These are phyloP conservation scores for Cactoblastis cactorum DNA, from an alignment of 2,888 invertebrate genomes.

Conservation along the genomic window DNA sequence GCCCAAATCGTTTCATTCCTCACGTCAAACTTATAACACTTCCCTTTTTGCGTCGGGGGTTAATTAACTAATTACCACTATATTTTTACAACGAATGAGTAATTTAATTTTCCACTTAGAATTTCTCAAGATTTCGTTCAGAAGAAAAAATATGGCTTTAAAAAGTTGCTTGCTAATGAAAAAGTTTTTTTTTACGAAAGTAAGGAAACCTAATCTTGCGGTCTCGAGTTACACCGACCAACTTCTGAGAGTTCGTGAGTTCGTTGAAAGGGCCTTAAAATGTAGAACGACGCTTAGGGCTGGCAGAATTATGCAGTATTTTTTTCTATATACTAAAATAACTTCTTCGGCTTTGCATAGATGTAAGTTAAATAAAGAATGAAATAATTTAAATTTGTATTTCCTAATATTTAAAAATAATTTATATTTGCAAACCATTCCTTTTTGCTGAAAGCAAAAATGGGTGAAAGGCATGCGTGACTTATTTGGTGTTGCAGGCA, in stretches of 20 bases:
- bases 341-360: too few relatives aligned
- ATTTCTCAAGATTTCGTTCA: background rate
- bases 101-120: background rate
- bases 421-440: too few relatives aligned
- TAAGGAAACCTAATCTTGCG: slow-evolving; percentile 1
- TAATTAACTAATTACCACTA: background rate
- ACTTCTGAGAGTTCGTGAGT: slow-evolving; percentile 1
- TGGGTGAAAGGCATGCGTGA: too few relatives aligned
- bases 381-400: too few relatives aligned
- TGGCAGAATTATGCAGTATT: background rate
- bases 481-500: too few relatives aligned
- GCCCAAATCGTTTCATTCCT: too few relatives aligned
- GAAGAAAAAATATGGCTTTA: background rate
- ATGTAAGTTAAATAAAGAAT: too few relatives aligned
- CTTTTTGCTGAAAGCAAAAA: too few relatives aligned
- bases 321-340: too few relatives aligned
- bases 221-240: background rate
- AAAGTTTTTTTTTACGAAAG: background rate
- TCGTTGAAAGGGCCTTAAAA: background rate
- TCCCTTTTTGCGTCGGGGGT: too few relatives aligned
- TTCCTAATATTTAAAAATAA: too few relatives aligned
- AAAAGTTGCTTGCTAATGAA: background rate
- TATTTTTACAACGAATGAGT: background rate
- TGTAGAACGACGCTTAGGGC: background rate
- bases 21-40: too few relatives aligned